phyloP scores from a whole-genome alignment of 2,113 vertebrate genomes.

The Larimichthys polyactis region DNA sequence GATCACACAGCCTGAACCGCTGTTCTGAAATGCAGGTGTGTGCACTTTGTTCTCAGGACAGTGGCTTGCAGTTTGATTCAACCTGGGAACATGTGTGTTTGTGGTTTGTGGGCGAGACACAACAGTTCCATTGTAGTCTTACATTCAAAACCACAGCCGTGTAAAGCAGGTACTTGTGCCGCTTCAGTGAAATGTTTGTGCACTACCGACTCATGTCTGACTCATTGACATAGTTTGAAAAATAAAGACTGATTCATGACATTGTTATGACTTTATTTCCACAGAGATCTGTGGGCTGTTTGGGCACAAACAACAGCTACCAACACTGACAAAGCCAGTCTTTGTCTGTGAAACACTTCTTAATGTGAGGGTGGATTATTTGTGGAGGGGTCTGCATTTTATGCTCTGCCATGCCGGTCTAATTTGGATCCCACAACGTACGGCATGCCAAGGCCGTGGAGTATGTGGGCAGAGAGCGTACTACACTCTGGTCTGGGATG shows the following conservation, averaged over 20 bases:
- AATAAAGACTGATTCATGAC: constrained; percentile 28
- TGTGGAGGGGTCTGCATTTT: constrained; percentile 61
- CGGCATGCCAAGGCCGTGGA: constrained; percentile 62
- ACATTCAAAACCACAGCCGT: constrained; percentile 6
- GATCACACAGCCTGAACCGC: neutral
- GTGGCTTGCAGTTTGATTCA: constrained; percentile 20
- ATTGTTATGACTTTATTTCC: constrained; percentile 33
- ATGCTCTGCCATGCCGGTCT: constrained; percentile 50
- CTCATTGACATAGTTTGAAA: neutral
- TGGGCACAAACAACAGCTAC: constrained; percentile 11
- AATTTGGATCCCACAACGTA: constrained; percentile 63
- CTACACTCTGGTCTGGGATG: constrained; percentile 53
- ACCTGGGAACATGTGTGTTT: constrained; percentile 26
- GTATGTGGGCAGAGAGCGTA: constrained; percentile 66
- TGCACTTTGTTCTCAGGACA: constrained; percentile 36
- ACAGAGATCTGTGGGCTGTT: constrained; percentile 19
- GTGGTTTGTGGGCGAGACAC: constrained; percentile 32
- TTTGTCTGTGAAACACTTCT: constrained; percentile 65
- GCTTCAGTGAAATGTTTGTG: constrained; percentile 5
- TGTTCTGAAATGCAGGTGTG: constrained; percentile 28
- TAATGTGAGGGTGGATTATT: constrained; percentile 55
- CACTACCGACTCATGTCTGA: neutral
- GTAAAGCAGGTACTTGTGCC: neutral
- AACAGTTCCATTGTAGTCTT: constrained; percentile 1
- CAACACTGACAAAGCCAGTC: constrained; percentile 59